These are phyloP conservation scores for Potorous gilbertii DNA, from an alignment of 2,797 vertebrate genomes.

Conservation along the genomic window DNA sequence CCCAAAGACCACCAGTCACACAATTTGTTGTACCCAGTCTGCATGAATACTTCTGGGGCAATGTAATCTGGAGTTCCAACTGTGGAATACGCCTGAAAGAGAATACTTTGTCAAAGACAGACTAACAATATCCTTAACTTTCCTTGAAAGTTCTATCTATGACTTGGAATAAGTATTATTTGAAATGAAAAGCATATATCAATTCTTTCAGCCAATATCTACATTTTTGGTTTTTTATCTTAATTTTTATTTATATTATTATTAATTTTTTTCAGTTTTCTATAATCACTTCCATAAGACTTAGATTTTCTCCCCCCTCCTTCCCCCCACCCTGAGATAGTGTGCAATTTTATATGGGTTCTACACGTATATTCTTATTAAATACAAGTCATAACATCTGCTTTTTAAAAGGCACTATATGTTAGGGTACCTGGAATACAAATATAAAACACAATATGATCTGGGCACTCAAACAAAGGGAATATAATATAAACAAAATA, in stretches of 20 bases:
- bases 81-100: slow-evolving; percentile 93
- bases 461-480: background rate
- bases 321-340: too few relatives aligned
- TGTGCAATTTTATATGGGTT: too few relatives aligned
- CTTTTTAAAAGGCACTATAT: background rate
- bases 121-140: background rate
- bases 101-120: slow-evolving; percentile 39
- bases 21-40: slow-evolving; percentile 97
- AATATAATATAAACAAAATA: background rate
- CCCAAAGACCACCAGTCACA: slow-evolving; percentile 99
- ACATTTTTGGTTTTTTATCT: background rate
- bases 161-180: slow-evolving; percentile 8
- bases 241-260: too few relatives aligned
- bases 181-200: background rate
- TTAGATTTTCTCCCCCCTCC: too few relatives aligned
- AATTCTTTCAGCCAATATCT: background rate
- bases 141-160: slow-evolving; percentile 4
- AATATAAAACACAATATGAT: background rate
- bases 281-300: too few relatives aligned
- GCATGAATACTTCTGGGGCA: slow-evolving; percentile 97
- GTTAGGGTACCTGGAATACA: background rate
- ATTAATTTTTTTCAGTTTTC: too few relatives aligned
- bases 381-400: background rate
- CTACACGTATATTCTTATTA: too few relatives aligned
- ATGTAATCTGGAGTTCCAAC: slow-evolving; percentile 98